Evolutionary conservation across 2,797 vertebrate species (phyloP).

Genomic region (Brachymystax lenok): DNA sequence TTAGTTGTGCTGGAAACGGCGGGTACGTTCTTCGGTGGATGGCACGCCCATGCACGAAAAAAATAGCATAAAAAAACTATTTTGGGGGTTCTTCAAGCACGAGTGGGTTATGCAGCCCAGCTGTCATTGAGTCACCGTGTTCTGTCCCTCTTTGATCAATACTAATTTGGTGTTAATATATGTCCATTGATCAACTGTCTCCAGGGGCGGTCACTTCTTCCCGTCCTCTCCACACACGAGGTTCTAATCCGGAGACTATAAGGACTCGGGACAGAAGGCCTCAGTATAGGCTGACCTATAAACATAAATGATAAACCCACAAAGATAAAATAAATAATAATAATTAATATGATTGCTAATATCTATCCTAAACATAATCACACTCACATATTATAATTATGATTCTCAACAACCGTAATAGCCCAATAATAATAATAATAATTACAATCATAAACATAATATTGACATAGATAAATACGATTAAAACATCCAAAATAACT

Average conservation of each 20-base stretch:
- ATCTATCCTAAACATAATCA: not conserved
- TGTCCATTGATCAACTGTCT: conserved; percentile 72
- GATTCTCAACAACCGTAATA: not conserved
- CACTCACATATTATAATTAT: too few species aligned
- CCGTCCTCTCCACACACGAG: not conserved
- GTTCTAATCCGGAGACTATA: not conserved
- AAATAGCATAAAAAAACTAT: too few species aligned
- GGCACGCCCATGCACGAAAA: too few species aligned
- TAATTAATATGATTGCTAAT: not conserved
- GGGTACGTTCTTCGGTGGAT: too few species aligned
- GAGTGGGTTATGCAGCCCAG: conserved; percentile 35
- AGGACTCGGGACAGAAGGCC: not conserved
- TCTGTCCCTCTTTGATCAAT: conserved; percentile 74
- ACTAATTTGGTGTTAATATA: conserved; percentile 78
- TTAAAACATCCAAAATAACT: not conserved
- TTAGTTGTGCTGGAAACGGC: not conserved
- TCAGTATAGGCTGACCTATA: not conserved
- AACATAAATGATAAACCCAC: conserved; percentile 4
- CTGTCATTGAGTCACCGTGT: conserved; percentile 61
- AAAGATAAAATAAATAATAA: not conserved
- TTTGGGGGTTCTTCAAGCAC: conserved; percentile 53
- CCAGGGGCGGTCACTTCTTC: conserved; percentile 38
- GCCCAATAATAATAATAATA: not conserved
- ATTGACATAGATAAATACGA: not conserved
- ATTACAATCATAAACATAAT: not conserved